Base-by-base conservation (phyloP, 2,888 invertebrate species). In the Podabrus alpinus region DNA sequence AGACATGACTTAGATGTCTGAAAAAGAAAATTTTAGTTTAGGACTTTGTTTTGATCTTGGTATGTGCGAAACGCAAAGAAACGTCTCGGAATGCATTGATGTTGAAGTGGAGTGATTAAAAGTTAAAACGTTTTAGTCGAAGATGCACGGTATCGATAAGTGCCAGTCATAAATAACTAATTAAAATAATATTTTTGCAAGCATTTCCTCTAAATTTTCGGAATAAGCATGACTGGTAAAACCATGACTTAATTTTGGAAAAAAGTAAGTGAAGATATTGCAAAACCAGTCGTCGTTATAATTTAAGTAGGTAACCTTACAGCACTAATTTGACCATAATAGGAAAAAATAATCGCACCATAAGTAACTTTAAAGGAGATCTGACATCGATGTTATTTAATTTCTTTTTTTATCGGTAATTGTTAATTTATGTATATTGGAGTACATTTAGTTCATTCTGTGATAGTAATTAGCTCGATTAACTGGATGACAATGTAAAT, bases 1-100 rank as follows among this genome's bases (percentile, higher is more conserved):
- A 77, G 85, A 83, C 86, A 86, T 86, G 73, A 77, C 74, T 77
- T 29, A 29, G 29, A 29, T 69, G 29, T 81, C 76, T 29, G 29
- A 7, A 45, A 45, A n/a, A 7, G 1, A n/a, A 7, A n/a, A 45
- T 45, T 45, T 29, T 3, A 29, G 13, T 29, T 29, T 29, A 4
- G 13, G 13, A 29, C 11, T 29, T 29, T 3, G 4, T 29, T n/a
- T 29, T 9, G 15, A 29, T 29, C 2, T 66, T 15, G 9, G 3
- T 15, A 15, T 29, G 24, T 25, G 25, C 9, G 15, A 60, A 72
- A 60, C 61, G 67, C 59, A 67, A 72, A 13, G 25, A 71, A 16
- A 61, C 21, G 15, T 59, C 62, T 72, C 0, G 21, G 59, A 25
- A 66, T 69, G 66, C 21, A 61, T 9, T 15, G 16, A 21, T 25